Percentiles rank a stretch among this genome's conserved stretches.
Conservation (phyloP, 1,140 invertebrate species). For the Drosophila ananassae region DNA sequence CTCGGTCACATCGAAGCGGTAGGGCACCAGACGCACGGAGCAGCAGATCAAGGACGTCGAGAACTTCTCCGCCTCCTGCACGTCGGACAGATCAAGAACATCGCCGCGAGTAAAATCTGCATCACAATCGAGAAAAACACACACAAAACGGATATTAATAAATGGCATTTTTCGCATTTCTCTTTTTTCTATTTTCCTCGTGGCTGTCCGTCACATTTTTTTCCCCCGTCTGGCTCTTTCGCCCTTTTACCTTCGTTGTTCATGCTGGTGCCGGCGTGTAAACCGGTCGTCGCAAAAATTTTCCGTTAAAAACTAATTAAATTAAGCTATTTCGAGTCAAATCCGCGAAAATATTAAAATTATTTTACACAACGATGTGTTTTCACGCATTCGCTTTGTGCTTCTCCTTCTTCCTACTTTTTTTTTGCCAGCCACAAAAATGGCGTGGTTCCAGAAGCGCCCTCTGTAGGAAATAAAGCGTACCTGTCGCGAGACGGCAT, state of each 20-base stretch:
- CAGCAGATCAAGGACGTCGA: conserved; percentile 7
- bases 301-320: neutral
- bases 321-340: neutral
- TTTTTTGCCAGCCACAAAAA: neutral
- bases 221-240: neutral
- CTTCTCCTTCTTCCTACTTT: conserved; percentile 11
- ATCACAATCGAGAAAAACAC: conserved; percentile 1
- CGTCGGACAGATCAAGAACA: conserved; percentile 55
- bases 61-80: conserved; percentile 5
- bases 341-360: neutral
- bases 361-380: conserved; percentile 29
- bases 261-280: conserved; percentile 7
- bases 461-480: neutral
- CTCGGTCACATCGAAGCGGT: conserved; percentile 23
- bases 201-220: conserved; percentile 16
- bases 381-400: conserved; percentile 36
- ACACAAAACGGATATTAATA: neutral
- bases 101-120: conserved; percentile 72
- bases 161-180: conserved; percentile 4
- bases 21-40: conserved; percentile 30
- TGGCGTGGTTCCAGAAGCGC: neutral
- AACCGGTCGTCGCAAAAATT: neutral
- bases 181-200: conserved; percentile 10
- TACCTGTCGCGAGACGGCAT: neutral
- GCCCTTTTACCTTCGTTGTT: conserved; percentile 23